Base-by-base conservation (phyloP, 35 echinoderm and acorn worm genomes). In the Apostichopus parvimensis region DNA sequence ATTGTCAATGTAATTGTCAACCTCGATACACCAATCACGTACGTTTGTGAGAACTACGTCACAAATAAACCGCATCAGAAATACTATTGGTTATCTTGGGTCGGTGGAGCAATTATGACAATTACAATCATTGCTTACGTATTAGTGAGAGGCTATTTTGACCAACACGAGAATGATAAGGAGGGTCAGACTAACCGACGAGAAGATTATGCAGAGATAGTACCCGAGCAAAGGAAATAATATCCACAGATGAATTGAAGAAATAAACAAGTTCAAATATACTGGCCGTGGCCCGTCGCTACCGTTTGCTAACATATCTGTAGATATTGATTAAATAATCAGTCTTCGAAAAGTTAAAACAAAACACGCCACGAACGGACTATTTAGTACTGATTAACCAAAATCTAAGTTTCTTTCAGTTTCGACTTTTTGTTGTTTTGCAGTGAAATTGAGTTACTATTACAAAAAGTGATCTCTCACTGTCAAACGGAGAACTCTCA, bases 81-180 rank as follows among this genome's bases (percentile, higher is more conserved):
- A 11, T 18, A 68, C 64, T 68, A 55, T 82, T 82, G 79, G 79
- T 56, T 82, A 53, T 82, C 79, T 34, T 82, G 52, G 79, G n/a
- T 55, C 54, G 79, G 79, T 17, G 45, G 79, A 8, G 7, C 79
- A 5, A 82, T 56, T 54, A 14, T 82, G 5, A 10, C 25, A 54
- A n/a, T 56, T 82, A 53, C 78, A 12, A 26, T 34, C 6, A 80
- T 80, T 12, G 78, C 5, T 45, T 80, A 45, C 25, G 4, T 13
- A 12, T 5, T 80, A 5, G 22, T 68, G 11, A 68, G 18, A 68
- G 2, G 18, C 5, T 68, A 68, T 68, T 68, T 9, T 68, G 18
- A 18, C 64, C 64, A 68, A 68, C 11, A 68, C 4, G 18, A 11
- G 18, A 18, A 68, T 14, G 11, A 11, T 14, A 11, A 68, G 64